Conservation (phyloP, 2,797 vertebrate species). For the Champsocephalus gunnari region DNA sequence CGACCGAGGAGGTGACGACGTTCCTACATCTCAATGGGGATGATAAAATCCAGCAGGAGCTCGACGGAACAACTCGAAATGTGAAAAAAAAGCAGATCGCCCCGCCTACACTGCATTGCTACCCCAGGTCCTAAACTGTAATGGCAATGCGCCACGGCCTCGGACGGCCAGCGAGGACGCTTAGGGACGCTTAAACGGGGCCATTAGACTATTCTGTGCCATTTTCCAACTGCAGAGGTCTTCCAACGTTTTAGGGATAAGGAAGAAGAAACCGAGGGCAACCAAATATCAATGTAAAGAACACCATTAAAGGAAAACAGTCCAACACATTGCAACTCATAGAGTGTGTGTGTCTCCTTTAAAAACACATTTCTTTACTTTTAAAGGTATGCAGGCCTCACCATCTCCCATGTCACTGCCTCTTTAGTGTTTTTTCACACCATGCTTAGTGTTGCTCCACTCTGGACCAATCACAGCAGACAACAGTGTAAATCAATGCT, state of each 20-base stretch:
- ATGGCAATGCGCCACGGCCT: too few species aligned
- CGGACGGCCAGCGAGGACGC: too few species aligned
- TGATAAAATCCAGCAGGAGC: too few species aligned
- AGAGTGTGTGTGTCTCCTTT: neutral
- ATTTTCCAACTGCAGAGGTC: conserved; percentile 12
- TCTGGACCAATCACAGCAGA: conserved; percentile 16
- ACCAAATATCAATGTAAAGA: neutral
- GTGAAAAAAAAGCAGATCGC: too few species aligned
- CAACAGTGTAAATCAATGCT: conserved; percentile 32
- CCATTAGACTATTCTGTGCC: conserved; percentile 1
- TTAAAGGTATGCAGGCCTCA: neutral
- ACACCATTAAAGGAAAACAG: neutral
- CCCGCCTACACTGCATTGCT: too few species aligned
- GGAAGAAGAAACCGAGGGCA: neutral
- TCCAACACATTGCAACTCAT: neutral
- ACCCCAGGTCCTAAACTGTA: too few species aligned
- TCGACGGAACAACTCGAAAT: too few species aligned
- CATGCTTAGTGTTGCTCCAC: conserved; percentile 9
- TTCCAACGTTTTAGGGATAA: neutral
- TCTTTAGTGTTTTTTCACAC: conserved; percentile 18
- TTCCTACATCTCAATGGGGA: too few species aligned
- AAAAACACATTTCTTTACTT: neutral
- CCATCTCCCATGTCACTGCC: conserved; percentile 6
- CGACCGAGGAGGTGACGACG: too few species aligned
- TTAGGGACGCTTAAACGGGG: too few species aligned